Evolutionary conservation across 2,888 invertebrate genomes (phyloP), one percentile per base, ranked within the genome.

Genomic region (Maniola hyperantus): DNA sequence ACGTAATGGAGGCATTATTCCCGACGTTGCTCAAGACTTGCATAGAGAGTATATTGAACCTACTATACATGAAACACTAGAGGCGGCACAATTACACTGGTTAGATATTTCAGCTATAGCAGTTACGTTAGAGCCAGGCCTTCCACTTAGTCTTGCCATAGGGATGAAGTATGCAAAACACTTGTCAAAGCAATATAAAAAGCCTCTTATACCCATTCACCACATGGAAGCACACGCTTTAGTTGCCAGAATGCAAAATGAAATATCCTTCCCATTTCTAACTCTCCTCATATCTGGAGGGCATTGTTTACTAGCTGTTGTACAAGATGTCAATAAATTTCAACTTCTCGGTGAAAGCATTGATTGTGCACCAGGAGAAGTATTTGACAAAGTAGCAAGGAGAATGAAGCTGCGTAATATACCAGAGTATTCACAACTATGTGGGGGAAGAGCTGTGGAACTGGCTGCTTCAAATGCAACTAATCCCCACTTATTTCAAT

Each of bases 201-300:
- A 96, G 84, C 99, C 99, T 0, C 93, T 99, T 65, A 97, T 99
- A 82, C 99, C 99, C 0, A 97, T 99, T 72, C 99, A 99, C 89
- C 99, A 99, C 77, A 99, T 99, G 99, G 96, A 99, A 92, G 99
- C 99, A 0, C 99, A 99, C 93, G 99, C 99, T 11, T 90, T 99
- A 65, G 97, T 97, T 42, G 96, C 95, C 7, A 94, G 99, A 83
- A 96, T 99, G 95, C 89, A 91, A 50, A 78, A 95, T 79, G 82
- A 94, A 75, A 91, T 98, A 64, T 85, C 94, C 57, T 99, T 97
- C 91, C 99, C 99, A 58, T 99, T 96, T 88, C 88, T 99, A 69
- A 97, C 97, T 33, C 91, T 99, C 33, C 89, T 99, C 46, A 96
- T 98, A 76, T 99, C 99, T 77, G 99, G 99, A 51, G 99, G 99